Base-by-base conservation (phyloP, 2,797 vertebrate genomes). In the Lagodon rhomboides region DNA sequence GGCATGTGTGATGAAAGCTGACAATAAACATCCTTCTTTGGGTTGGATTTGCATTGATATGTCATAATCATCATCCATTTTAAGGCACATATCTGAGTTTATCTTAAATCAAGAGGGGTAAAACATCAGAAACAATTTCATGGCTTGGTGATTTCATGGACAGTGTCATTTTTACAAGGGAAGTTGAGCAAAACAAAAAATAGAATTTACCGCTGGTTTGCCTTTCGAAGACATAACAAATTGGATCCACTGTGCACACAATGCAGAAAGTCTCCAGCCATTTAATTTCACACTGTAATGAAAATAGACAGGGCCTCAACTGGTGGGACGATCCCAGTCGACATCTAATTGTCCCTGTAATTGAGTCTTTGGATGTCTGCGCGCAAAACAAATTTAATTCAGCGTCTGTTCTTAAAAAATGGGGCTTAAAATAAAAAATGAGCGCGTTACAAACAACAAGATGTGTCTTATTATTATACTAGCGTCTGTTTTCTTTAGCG, bases 121-220 rank as follows among this genome's bases (percentile, higher is more conserved):
- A 87, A 85, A 85, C 64, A 80, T 71, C 66, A 65, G 78, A 71
- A 71, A n/a, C 75, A 80, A 89, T 90, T 90, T 89, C 82, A 92
- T 25, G 68, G 71, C 56, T 41, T 22, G 18, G 20, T 10, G 23
- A 67, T 77, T 84, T 76, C 61, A 81, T 47, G 66, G 75, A 79
- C 67, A 67, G 47, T 61, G 61, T 84, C 27, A 49, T 74, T 75
- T 86, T 89, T 80, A 80, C 64, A 65, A 68, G 67, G 74, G 61
- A 84, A 78, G 72, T 86, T 85, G 68, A 84, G 75, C 71, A 74
- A 77, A 34, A 34, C 5, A 88, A 80, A 88, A 80, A 49, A 81
- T 65, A 67, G 1, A 85, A 85, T 87, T 70, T 69, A 71, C 66
- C 85, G 76, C 78, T 75, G 77, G 85, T 87, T 77, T 83, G 71